These are phyloP conservation scores for Stenurella melanura DNA, from an alignment of 2,888 invertebrate genomes.

Conservation along the genomic window DNA sequence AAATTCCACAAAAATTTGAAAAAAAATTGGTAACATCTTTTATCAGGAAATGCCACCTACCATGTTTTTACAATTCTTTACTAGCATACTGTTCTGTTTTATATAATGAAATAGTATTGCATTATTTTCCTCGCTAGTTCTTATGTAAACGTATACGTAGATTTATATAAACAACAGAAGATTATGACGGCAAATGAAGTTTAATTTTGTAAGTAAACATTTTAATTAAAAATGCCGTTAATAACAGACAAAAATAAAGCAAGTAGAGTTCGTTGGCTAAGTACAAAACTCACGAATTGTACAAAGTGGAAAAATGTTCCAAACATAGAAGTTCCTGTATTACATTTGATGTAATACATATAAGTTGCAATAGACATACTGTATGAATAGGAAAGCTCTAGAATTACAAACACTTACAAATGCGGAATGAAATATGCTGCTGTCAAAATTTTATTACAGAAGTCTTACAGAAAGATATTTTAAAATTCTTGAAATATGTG, in stretches of 20 bases:
- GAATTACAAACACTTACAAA: neutral
- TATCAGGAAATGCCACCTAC: too few relatives aligned
- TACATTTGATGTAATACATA: constrained; percentile 7
- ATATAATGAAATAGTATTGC: too few relatives aligned
- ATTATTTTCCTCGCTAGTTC: neutral
- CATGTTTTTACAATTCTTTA: too few relatives aligned
- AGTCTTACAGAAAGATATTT: neutral
- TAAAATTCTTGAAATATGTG: neutral
- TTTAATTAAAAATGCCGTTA: neutral
- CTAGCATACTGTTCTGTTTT: too few relatives aligned
- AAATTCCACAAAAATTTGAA: too few relatives aligned
- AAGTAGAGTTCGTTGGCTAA: neutral
- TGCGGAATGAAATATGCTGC: neutral
- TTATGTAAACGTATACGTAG: neutral
- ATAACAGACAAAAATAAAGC: constrained; percentile 7
- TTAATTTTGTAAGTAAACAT: constrained; percentile 2
- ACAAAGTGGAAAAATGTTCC: neutral
- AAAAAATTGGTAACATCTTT: too few relatives aligned
- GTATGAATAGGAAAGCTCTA: neutral
- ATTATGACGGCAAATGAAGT: neutral
- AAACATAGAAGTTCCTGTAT: neutral
- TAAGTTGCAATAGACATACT: neutral
- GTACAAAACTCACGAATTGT: constrained; percentile 7
- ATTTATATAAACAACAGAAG: neutral
- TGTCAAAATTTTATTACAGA: neutral